Conservation (phyloP, 2,888 invertebrate genomes). For the Patella ulyssiponensis region DNA sequence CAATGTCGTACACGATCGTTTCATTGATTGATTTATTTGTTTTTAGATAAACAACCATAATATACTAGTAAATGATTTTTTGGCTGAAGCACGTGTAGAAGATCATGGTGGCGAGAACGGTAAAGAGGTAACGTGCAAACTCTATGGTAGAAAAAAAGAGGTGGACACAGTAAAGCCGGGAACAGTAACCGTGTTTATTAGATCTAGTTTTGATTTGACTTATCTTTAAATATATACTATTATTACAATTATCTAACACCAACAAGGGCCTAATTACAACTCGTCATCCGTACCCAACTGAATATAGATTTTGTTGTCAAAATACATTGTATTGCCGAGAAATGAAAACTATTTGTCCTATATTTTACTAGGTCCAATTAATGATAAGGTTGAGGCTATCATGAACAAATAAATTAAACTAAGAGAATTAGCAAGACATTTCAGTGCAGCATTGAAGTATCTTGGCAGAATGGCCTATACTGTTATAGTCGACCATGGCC, state of each 20-base stretch:
- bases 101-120: conserved; percentile 48
- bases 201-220: conserved; percentile 29
- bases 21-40: background rate
- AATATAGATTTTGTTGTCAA: too few relatives aligned
- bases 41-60: conserved; percentile 71
- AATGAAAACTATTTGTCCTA: too few relatives aligned
- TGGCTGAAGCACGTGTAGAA: conserved; percentile 61
- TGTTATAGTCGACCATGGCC: too few relatives aligned
- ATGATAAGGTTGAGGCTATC: too few relatives aligned
- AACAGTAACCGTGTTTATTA: conserved; percentile 22
- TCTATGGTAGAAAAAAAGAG: conserved; percentile 35
- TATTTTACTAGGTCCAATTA: too few relatives aligned
- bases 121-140: conserved; percentile 23
- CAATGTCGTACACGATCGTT: background rate
- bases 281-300: too few relatives aligned
- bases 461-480: too few relatives aligned
- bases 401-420: too few relatives aligned
- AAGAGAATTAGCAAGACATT: too few relatives aligned
- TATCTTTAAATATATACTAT: conserved; percentile 19
- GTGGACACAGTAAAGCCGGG: conserved; percentile 29
- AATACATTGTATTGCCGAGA: too few relatives aligned
- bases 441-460: too few relatives aligned
- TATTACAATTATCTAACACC: background rate
- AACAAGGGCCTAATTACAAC: too few relatives aligned
- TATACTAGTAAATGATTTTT: conserved; percentile 67